Evolutionary conservation across 2,888 invertebrate genomes (phyloP).

Genomic region (Patella ulyssiponensis): DNA sequence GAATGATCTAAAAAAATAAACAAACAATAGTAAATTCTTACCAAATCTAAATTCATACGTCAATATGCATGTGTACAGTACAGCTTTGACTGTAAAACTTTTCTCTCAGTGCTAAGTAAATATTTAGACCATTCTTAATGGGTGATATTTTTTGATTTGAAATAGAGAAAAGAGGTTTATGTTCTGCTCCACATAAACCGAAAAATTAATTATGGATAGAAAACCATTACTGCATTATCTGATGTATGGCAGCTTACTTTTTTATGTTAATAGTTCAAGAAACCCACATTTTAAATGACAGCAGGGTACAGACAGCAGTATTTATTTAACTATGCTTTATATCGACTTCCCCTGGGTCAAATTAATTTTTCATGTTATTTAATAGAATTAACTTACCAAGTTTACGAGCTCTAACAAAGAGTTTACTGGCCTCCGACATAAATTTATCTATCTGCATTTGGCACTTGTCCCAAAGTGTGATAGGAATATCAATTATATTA

Average conservation of each 20-base stretch:
- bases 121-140: too few species aligned
- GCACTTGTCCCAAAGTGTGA: constrained; percentile 92
- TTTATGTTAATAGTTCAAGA: not conserved
- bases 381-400: constrained; percentile 77
- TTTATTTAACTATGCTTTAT: not conserved
- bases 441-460: constrained; percentile 90
- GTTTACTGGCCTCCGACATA: constrained; percentile 87
- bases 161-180: too few species aligned
- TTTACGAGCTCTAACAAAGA: constrained; percentile 83
- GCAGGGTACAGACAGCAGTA: not conserved
- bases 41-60: not conserved
- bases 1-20: constrained; percentile 71
- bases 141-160: too few species aligned
- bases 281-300: not conserved
- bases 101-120: too few species aligned
- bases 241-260: not conserved
- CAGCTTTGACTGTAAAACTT: too few species aligned
- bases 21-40: not conserved
- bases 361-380: not conserved
- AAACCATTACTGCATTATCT: too few species aligned
- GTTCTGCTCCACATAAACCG: too few species aligned
- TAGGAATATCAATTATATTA: constrained; percentile 87
- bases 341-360: not conserved
- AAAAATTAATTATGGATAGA: too few species aligned
- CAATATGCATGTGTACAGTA: not conserved